Conservation (phyloP, 2,888 invertebrate species). For the Phlogophora meticulosa region DNA sequence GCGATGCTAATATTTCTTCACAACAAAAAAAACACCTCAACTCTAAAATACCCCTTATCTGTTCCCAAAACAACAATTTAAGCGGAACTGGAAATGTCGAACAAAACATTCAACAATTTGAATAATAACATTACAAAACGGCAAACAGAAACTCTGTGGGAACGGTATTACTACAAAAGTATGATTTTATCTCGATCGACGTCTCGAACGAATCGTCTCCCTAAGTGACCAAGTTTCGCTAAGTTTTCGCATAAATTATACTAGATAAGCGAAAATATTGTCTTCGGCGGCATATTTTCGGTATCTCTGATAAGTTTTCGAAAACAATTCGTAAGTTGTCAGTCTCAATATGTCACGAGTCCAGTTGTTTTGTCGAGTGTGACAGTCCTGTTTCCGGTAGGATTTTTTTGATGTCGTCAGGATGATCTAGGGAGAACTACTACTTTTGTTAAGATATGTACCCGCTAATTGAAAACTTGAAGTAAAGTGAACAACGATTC, state of each 20-base stretch:
- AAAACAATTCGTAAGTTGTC: conserved; percentile 82
- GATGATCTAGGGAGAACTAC: background rate
- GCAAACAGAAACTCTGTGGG: conserved; percentile 43
- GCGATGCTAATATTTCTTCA: background rate
- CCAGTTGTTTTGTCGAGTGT: conserved; percentile 52
- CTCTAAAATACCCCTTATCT: conserved; percentile 35
- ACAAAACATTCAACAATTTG: conserved; percentile 61
- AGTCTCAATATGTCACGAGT: conserved; percentile 73
- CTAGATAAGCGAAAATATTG: conserved; percentile 90
- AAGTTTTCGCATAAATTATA: conserved; percentile 90
- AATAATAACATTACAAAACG: conserved; percentile 55
- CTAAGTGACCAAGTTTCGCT: conserved; percentile 84
- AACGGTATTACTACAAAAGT: conserved; percentile 63
- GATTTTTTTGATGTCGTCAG: background rate
- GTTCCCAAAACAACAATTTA: conserved; percentile 47
- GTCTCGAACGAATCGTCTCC: conserved; percentile 83
- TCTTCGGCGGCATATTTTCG: conserved; percentile 87
- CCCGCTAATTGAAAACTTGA: too few relatives aligned
- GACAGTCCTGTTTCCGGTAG: background rate
- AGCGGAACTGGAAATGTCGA: conserved; percentile 50
- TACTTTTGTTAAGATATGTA: too few relatives aligned
- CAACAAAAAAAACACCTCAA: background rate
- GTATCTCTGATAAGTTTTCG: conserved; percentile 82
- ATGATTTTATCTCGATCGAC: conserved; percentile 84
- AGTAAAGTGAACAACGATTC: too few relatives aligned